These are phyloP conservation scores for Latrodectus hesperus DNA, from an alignment of 2,888 invertebrate genomes.

Conservation along the genomic window DNA sequence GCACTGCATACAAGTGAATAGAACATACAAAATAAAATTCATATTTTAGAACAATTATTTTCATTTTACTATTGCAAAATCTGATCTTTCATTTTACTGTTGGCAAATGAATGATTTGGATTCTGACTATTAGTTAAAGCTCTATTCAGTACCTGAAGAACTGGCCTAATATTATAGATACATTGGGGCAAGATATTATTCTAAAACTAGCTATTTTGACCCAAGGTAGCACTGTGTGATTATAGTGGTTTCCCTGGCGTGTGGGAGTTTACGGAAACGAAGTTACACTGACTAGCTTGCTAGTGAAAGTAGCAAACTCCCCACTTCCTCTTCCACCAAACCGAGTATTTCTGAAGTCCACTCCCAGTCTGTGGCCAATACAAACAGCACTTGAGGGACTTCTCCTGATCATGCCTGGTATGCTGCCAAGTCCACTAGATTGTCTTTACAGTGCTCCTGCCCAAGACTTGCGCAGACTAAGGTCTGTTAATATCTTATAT, in stretches of 20 bases:
- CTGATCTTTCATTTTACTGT: not conserved
- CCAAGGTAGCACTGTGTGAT: not conserved
- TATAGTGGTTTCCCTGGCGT: not conserved
- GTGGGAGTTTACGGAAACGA: not conserved
- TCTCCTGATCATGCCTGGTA: not conserved
- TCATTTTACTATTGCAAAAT: too few relatives aligned
- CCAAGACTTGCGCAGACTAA: not conserved
- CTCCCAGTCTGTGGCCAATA: not conserved
- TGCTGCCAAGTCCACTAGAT: not conserved
- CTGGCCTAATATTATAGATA: not conserved
- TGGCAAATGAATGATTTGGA: not conserved
- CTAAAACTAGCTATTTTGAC: not conserved
- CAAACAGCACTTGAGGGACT: not conserved
- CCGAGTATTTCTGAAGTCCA: not conserved
- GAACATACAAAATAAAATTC: too few relatives aligned
- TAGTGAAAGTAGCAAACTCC: not conserved
- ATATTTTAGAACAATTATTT: too few relatives aligned
- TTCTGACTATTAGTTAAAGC: not conserved
- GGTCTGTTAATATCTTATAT: not conserved
- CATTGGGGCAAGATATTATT: not conserved
- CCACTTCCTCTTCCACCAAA: not conserved
- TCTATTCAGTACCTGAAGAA: not conserved
- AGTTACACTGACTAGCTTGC: not conserved
- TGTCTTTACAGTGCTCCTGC: constrained; percentile 8
- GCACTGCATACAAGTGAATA: too few relatives aligned